Evolutionary conservation across 2,888 invertebrate species (phyloP).

Genomic region (Tetragnatha montana): DNA sequence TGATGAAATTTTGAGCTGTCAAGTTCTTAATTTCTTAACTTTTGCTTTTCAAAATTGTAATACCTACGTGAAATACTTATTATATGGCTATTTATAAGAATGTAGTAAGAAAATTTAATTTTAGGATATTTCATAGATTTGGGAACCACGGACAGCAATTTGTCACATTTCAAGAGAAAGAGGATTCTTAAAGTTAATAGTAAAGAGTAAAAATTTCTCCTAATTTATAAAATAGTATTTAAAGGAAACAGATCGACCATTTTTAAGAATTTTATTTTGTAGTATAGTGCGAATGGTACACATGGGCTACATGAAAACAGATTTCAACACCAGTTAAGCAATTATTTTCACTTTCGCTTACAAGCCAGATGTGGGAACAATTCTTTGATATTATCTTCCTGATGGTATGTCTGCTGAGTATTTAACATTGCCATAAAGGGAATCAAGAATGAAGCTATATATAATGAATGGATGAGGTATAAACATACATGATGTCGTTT

Average conservation of each 20-base stretch:
- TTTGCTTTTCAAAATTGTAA: no score
- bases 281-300: constrained; percentile 51
- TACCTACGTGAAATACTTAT: no score
- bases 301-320: constrained; percentile 51
- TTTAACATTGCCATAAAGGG: neutral
- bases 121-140: no score
- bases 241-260: neutral
- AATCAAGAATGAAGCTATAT: neutral
- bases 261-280: constrained; percentile 41
- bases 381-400: constrained; percentile 1
- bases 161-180: no score
- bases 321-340: constrained; percentile 45
- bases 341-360: constrained; percentile 27
- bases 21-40: no score
- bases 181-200: no score
- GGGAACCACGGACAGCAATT: no score
- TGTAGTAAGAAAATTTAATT: no score
- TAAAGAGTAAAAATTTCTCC: neutral
- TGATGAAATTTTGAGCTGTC: no score
- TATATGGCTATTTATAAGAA: no score
- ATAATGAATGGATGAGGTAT: neutral
- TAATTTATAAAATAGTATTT: neutral
- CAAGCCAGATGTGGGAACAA: constrained; percentile 29
- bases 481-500: neutral
- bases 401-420: neutral